Conservation (phyloP, 1,140 invertebrate species). For the Bombus fervidus region DNA sequence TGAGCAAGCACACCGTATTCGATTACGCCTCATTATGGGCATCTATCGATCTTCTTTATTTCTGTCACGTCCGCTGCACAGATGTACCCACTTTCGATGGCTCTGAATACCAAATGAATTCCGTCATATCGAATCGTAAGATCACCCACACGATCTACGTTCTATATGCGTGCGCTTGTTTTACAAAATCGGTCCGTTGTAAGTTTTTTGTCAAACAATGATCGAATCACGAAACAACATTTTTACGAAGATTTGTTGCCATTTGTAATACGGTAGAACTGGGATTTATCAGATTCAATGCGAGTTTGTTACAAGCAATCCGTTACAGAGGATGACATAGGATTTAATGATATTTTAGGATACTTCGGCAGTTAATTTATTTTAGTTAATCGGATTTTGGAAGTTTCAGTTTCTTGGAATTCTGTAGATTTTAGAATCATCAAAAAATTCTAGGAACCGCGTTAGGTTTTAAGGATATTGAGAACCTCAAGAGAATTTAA, state of each 20-base stretch:
- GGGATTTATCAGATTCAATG: too few species aligned
- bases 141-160: slow-evolving; percentile 17
- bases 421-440: too few species aligned
- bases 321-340: too few species aligned
- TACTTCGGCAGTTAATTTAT: too few species aligned
- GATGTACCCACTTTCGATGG: slow-evolving; percentile 64
- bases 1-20: neutral
- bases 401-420: too few species aligned
- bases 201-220: neutral
- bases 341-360: too few species aligned
- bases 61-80: slow-evolving; percentile 59
- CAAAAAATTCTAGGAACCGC: too few species aligned
- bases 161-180: neutral
- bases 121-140: slow-evolving; percentile 25
- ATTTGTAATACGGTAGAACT: neutral
- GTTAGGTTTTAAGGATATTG: too few species aligned
- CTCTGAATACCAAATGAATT: slow-evolving; percentile 68
- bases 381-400: too few species aligned
- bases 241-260: neutral
- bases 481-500: too few species aligned
- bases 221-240: neutral
- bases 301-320: too few species aligned
- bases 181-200: slow-evolving; percentile 11
- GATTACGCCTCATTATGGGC: neutral
- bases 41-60: slow-evolving; percentile 37